Evolutionary conservation across 2,113 vertebrate genomes (phyloP).

Genomic region (Xiphophorus couchianus): DNA sequence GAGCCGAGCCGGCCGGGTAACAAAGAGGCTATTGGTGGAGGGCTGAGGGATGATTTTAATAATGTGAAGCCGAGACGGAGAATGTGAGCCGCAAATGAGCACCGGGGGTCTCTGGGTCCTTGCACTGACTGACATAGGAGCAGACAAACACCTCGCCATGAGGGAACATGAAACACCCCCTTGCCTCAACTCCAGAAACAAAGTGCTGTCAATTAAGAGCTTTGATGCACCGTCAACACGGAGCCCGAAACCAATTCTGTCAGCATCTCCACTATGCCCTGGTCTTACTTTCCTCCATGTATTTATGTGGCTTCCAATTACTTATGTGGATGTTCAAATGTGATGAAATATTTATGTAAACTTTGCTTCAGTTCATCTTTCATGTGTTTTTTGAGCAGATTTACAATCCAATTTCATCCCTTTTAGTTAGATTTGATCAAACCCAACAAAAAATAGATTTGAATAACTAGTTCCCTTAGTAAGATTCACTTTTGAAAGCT

Average conservation of each 20-base stretch:
- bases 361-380: slow-evolving; percentile 15
- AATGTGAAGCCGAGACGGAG: slow-evolving; percentile 92
- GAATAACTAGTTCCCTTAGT: slow-evolving; percentile 10
- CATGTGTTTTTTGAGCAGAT: slow-evolving; percentile 2
- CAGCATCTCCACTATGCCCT: slow-evolving; percentile 60
- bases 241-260: slow-evolving; percentile 72
- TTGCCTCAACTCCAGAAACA: slow-evolving; percentile 75
- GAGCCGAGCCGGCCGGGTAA: slow-evolving; percentile 95
- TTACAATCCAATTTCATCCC: neutral
- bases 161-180: slow-evolving; percentile 84
- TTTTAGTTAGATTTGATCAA: neutral
- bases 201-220: slow-evolving; percentile 82
- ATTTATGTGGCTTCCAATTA: slow-evolving; percentile 79
- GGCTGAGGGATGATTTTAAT: slow-evolving; percentile 99
- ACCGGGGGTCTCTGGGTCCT: slow-evolving; percentile 91
- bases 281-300: slow-evolving; percentile 65
- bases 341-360: slow-evolving; percentile 63
- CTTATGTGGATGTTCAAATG: slow-evolving; percentile 67
- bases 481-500: slow-evolving; percentile 11
- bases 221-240: slow-evolving; percentile 70
- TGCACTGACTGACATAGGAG: slow-evolving; percentile 97
- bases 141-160: slow-evolving; percentile 86
- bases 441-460: neutral
- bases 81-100: slow-evolving; percentile 96
- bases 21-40: slow-evolving; percentile 95